Conservation (phyloP, 2,113 vertebrate species). For the Papio anubis region DNA sequence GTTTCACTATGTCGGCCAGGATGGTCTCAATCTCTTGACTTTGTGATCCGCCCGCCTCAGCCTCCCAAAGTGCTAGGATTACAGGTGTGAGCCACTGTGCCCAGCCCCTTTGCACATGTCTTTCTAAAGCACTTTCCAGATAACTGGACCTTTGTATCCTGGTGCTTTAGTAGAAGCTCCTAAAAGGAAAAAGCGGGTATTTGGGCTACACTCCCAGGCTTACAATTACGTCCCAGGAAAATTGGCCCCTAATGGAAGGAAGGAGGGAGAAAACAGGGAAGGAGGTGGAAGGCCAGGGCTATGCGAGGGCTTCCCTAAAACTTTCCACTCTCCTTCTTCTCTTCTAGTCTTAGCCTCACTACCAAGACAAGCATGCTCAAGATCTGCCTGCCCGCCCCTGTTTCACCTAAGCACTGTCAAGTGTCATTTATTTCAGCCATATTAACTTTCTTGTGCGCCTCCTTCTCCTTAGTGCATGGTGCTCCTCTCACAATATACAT, state of each 20-base stretch:
- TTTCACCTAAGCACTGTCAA: neutral
- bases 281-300: neutral
- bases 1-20: no score
- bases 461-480: neutral
- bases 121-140: neutral
- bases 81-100: no score
- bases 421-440: conserved; percentile 11
- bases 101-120: neutral
- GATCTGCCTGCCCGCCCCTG: neutral
- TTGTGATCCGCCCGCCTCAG: no score
- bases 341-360: neutral
- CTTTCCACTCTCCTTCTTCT: neutral
- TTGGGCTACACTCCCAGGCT: neutral
- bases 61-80: no score
- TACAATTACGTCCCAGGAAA: neutral
- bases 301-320: neutral
- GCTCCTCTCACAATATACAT: neutral
- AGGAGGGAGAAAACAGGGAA: neutral
- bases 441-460: neutral
- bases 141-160: neutral
- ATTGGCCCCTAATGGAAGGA: neutral
- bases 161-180: neutral
- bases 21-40: no score
- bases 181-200: neutral
- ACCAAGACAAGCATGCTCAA: neutral